Evolutionary conservation across 2,888 invertebrate genomes (phyloP).

Genomic region (Brenthis ino): DNA sequence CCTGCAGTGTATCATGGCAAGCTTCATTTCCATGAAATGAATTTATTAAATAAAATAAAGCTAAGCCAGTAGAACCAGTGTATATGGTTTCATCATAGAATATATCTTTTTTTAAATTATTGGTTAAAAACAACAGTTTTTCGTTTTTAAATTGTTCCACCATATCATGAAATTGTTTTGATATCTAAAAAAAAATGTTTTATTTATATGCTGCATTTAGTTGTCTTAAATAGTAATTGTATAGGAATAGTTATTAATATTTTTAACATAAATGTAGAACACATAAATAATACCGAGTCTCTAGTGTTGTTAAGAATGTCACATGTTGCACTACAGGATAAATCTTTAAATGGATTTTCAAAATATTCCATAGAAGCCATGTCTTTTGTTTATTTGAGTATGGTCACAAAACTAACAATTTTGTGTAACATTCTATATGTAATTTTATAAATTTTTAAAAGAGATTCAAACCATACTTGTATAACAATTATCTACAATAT

Average conservation of each 20-base stretch:
- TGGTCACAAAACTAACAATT: not conserved
- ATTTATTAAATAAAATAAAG: slow-evolving; percentile 83
- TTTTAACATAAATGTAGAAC: too few relatives aligned
- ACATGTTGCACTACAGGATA: slow-evolving; percentile 50
- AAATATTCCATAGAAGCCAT: slow-evolving; percentile 52
- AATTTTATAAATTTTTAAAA: too few relatives aligned
- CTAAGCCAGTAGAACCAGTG: slow-evolving; percentile 88
- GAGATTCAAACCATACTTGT: too few relatives aligned
- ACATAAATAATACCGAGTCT: slow-evolving; percentile 49
- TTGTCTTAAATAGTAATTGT: not conserved
- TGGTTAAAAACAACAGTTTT: slow-evolving; percentile 65
- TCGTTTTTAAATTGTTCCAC: slow-evolving; percentile 64
- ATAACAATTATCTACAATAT: too few relatives aligned
- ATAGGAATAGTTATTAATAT: not conserved
- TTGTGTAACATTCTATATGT: too few relatives aligned
- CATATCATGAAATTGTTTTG: slow-evolving; percentile 66
- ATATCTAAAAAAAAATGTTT: slow-evolving; percentile 64
- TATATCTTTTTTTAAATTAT: slow-evolving; percentile 68
- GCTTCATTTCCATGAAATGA: slow-evolving; percentile 51
- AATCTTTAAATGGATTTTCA: slow-evolving; percentile 77
- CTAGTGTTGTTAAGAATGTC: slow-evolving; percentile 59
- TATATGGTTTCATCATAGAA: slow-evolving; percentile 86
- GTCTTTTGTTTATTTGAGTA: not conserved
- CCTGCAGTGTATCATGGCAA: slow-evolving; percentile 53
- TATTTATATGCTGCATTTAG: not conserved